Evolutionary conservation across 2,113 vertebrate genomes (phyloP), one percentile per base, ranked within the genome.

Genomic region (Esox niger): DNA sequence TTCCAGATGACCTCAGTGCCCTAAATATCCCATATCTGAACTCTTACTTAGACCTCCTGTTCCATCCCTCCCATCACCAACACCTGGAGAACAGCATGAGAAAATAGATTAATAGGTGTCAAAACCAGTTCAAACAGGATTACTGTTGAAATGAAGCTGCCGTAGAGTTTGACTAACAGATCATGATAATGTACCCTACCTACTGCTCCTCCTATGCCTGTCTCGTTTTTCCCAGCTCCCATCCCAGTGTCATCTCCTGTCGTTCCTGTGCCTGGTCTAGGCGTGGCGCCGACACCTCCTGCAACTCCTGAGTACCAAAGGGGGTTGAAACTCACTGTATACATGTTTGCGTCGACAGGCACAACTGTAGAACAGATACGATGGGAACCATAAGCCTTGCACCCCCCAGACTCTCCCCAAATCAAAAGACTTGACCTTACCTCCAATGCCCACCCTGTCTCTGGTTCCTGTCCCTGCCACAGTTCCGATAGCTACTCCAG

Each of bases 161-260:
- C 47, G 7, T 20, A 52, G 21, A 43, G 10, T 43, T 43, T 43
- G 35, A 43, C 35, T 17, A 43, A 43, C 38, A 4, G n/a, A n/a
- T n/a, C n/a, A 10, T 4, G 38, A 57, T 21, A 4, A 17, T 49
- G 17, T 43, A 31, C 4, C 10, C 80, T 82, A 25, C 75, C 76
- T 75, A 46, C 26, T 25, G 74, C 32, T 47, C 49, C 64, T 52
- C 49, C 64, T 52, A 57, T 59, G 35, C 68, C 74, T 61, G 63
- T 66, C 13, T 49, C 35, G 38, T 64, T 64, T 69, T 46, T 55
- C 26, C 61, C 70, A 56, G 56, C 62, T 17, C 70, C 73, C 33
- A 26, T 49, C 21, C 71, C 74, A 69, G 62, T 29, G 15, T 17
- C 61, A 57, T 64, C 70, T 69, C 55, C 65, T 46, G 61, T 23